These are phyloP conservation scores for Margaritifera margaritifera DNA, from an alignment of 2,888 invertebrate genomes.

Conservation along the genomic window DNA sequence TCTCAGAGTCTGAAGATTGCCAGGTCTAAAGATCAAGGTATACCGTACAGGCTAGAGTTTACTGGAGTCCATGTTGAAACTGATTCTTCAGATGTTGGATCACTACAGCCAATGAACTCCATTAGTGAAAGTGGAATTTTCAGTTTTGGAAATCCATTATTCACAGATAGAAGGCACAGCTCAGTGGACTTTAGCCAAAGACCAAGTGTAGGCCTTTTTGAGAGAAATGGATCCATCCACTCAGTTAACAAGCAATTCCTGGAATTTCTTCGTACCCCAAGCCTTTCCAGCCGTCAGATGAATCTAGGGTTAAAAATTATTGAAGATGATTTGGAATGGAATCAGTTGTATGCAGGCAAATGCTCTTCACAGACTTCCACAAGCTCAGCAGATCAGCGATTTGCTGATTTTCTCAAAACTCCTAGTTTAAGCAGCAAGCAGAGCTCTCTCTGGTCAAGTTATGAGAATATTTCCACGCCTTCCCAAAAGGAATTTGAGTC, in stretches of 20 bases:
- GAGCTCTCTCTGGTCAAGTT: slow-evolving; percentile 61
- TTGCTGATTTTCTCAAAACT: slow-evolving; percentile 46
- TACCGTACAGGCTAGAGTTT: slow-evolving; percentile 60
- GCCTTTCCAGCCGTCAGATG: slow-evolving; percentile 41
- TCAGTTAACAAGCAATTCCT: slow-evolving; percentile 35
- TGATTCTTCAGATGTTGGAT: slow-evolving; percentile 40
- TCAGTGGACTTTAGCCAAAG: slow-evolving; percentile 26
- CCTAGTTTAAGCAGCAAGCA: slow-evolving; percentile 45
- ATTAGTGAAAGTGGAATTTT: slow-evolving; percentile 15
- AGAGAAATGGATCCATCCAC: slow-evolving; percentile 1
- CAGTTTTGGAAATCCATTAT: slow-evolving; percentile 9
- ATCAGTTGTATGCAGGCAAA: slow-evolving; percentile 27
- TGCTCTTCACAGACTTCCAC: slow-evolving; percentile 24
- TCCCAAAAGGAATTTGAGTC: slow-evolving; percentile 31
- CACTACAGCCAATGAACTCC: slow-evolving; percentile 7
- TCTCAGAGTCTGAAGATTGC: no score
- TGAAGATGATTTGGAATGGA: slow-evolving; percentile 40
- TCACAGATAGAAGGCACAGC: slow-evolving; percentile 21
- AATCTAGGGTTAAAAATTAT: slow-evolving; percentile 40
- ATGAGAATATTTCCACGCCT: slow-evolving; percentile 63
- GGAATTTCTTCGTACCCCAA: slow-evolving; percentile 50
- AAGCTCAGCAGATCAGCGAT: slow-evolving; percentile 39
- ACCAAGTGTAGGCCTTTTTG: no score
- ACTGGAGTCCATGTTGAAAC: slow-evolving; percentile 58
- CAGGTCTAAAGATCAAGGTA: slow-evolving; percentile 8